Conservation (phyloP, 2,797 vertebrate species). For the Ctenochaetus hawaiiensis region DNA sequence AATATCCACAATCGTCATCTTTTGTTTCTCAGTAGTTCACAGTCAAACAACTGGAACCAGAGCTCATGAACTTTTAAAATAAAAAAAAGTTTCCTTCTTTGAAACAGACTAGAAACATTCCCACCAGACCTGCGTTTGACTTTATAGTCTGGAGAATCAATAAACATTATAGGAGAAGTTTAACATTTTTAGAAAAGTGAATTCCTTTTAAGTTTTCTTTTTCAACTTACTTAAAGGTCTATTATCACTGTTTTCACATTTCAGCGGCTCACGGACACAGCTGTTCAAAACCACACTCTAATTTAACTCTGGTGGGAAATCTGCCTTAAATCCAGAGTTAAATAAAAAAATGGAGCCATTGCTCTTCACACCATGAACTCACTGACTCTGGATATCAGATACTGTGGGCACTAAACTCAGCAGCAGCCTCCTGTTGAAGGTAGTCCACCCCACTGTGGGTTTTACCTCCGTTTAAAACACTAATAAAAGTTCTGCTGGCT, state of each 20-base stretch:
- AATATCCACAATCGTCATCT: too few relatives aligned
- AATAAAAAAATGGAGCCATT: slow-evolving; percentile 16
- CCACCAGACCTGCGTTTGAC: background rate
- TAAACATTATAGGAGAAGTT: slow-evolving; percentile 14
- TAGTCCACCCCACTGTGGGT: too few relatives aligned
- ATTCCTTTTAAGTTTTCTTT: background rate
- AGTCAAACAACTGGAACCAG: too few relatives aligned
- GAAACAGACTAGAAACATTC: too few relatives aligned
- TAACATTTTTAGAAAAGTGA: background rate
- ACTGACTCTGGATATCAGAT: slow-evolving; percentile 12
- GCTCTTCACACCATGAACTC: slow-evolving; percentile 12
- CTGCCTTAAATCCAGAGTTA: background rate
- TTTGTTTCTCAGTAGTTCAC: too few relatives aligned
- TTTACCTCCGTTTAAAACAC: too few relatives aligned
- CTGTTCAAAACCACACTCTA: background rate
- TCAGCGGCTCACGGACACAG: slow-evolving; percentile 15
- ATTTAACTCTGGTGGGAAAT: slow-evolving; percentile 6
- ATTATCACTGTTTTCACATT: slow-evolving; percentile 9
- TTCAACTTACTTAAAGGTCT: background rate
- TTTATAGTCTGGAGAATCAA: slow-evolving; percentile 8
- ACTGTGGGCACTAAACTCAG: background rate
- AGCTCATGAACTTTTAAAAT: too few relatives aligned
- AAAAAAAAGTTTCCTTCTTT: too few relatives aligned
- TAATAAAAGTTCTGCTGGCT: too few relatives aligned
- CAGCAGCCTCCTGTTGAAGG: background rate